phyloP scores from a whole-genome alignment of 2,797 vertebrate species.

The Urophycis tenuis region DNA sequence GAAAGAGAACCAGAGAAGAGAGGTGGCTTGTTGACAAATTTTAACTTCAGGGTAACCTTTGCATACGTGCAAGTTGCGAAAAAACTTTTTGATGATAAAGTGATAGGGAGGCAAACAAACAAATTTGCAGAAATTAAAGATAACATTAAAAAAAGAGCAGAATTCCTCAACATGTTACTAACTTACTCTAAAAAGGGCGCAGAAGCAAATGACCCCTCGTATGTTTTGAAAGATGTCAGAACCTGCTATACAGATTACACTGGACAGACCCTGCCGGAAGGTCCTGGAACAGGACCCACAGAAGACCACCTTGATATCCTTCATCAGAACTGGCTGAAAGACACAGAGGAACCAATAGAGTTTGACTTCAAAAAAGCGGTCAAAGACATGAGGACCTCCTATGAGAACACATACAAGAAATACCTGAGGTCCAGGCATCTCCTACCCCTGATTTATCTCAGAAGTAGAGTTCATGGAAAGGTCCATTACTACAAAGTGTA shows the following conservation, averaged over 20 bases:
- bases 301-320: neutral
- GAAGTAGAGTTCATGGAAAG: conserved; percentile 9
- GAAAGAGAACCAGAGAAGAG: neutral
- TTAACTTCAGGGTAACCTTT: conserved; percentile 16
- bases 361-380: neutral
- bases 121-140: neutral
- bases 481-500: conserved; percentile 16
- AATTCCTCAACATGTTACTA: neutral
- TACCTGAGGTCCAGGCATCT: neutral
- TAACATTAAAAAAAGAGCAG: conserved; percentile 10
- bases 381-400: conserved; percentile 3
- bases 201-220: neutral
- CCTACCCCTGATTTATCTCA: neutral
- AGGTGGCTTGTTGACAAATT: neutral
- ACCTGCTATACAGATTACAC: conserved; percentile 8
- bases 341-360: neutral
- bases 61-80: conserved; percentile 36
- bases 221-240: rapidly evolving
- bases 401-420: neutral
- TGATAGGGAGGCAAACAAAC: neutral
- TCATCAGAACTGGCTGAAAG: neutral
- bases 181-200: conserved; percentile 23
- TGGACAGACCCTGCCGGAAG: neutral
- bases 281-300: neutral
- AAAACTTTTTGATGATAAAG: neutral